Conservation (phyloP, 2,888 invertebrate species). For the Arge pagana region DNA sequence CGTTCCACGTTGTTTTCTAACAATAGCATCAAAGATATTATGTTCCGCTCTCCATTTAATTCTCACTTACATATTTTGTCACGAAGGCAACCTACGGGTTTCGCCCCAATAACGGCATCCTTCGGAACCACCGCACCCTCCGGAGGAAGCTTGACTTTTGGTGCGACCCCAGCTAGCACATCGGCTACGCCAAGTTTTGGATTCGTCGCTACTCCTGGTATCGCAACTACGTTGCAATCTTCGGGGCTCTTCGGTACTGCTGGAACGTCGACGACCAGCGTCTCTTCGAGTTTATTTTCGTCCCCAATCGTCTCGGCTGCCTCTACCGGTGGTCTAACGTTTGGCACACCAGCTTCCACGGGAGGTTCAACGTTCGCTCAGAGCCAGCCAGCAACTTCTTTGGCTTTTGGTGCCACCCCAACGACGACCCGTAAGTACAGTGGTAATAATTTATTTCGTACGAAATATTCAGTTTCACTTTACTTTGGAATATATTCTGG, state of each 20-base stretch:
- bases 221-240: conserved; percentile 35
- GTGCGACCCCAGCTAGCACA: conserved; percentile 36
- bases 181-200: conserved; percentile 41
- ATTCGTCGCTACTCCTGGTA: conserved; percentile 38
- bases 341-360: conserved; percentile 46
- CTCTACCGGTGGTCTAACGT: conserved; percentile 38
- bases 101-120: conserved; percentile 37
- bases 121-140: conserved; percentile 36
- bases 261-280: conserved; percentile 32
- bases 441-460: neutral
- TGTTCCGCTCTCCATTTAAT: too few species aligned
- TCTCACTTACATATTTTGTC: too few species aligned
- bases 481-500: neutral
- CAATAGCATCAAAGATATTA: neutral
- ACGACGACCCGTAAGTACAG: conserved; percentile 26
- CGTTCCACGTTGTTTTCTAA: conserved; percentile 15
- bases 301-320: conserved; percentile 46
- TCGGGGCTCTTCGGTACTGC: conserved; percentile 42
- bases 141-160: conserved; percentile 41
- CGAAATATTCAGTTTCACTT: neutral
- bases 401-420: conserved; percentile 39
- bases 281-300: conserved; percentile 37
- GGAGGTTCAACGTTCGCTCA: conserved; percentile 43
- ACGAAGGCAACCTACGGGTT: conserved; percentile 30
- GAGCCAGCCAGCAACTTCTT: conserved; percentile 38